phyloP scores from a whole-genome alignment of 2,797 vertebrate species.

The Malacoraja senta region DNA sequence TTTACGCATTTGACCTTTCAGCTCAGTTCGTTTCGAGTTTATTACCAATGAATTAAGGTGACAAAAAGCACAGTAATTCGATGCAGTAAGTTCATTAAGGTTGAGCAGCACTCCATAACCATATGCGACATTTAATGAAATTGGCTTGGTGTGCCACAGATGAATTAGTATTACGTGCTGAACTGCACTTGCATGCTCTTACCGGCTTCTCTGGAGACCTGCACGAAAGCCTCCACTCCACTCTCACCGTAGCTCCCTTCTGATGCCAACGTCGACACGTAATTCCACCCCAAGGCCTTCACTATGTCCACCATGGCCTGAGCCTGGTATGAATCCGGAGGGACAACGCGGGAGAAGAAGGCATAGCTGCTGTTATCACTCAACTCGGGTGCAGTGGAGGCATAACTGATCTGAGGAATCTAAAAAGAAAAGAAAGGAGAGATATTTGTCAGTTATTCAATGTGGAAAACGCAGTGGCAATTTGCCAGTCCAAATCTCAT shows the following conservation, averaged over 20 bases:
- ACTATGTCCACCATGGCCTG: constrained; percentile 99
- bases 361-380: constrained; percentile 95
- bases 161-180: neutral
- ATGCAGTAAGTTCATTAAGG: neutral
- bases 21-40: neutral
- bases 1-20: neutral
- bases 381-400: constrained; percentile 91
- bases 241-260: constrained; percentile 98
- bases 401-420: constrained; percentile 98
- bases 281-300: constrained; percentile 86
- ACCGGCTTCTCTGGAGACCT: constrained; percentile 96
- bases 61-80: neutral
- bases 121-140: neutral
- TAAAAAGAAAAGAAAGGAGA: constrained; percentile 52
- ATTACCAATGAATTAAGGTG: neutral
- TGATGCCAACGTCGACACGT: constrained; percentile 91
- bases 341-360: constrained; percentile 97
- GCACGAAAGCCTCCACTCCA: constrained; percentile 93
- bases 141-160: too few species aligned
- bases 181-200: constrained; percentile 45
- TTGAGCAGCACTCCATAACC: neutral
- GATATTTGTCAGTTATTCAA: neutral
- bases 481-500: neutral
- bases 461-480: neutral
- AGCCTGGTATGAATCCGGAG: constrained; percentile 97